Percentiles rank a stretch among this genome's conserved stretches.
These are phyloP conservation scores for Rhombomys opimus DNA, from an alignment of 2,113 vertebrate species.

Conservation along the genomic window DNA sequence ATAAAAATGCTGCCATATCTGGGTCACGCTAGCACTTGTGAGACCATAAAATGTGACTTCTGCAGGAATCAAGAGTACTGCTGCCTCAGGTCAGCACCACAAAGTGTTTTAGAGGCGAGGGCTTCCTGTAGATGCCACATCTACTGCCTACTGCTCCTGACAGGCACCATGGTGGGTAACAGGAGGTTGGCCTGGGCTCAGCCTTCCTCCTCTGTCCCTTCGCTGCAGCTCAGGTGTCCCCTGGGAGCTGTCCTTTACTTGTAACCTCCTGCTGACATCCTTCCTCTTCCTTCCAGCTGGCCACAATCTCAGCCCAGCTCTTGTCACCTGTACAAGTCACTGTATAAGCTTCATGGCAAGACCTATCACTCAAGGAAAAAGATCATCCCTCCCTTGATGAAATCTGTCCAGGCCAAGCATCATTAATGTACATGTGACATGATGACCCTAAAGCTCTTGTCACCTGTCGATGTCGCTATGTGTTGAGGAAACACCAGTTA, in stretches of 20 bases:
- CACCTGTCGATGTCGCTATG: not conserved
- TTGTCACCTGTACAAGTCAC: not conserved
- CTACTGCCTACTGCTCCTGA: not conserved
- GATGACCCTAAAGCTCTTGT: not conserved
- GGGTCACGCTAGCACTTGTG: not conserved
- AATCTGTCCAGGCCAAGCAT: slow-evolving; percentile 3
- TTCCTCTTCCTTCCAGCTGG: not conserved
- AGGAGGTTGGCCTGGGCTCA: too few relatives aligned
- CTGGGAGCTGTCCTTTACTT: not conserved
- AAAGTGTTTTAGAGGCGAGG: not conserved
- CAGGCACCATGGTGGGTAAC: not conserved
- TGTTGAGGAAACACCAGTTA: not conserved
- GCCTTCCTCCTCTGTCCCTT: not conserved
- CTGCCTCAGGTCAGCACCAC: rapidly evolving
- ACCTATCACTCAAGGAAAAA: not conserved
- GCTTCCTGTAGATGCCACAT: not conserved
- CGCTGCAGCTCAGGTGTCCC: not conserved
- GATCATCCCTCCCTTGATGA: not conserved
- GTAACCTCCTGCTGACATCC: not conserved
- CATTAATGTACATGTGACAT: not conserved
- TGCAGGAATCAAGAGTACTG: not conserved
- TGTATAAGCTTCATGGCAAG: not conserved
- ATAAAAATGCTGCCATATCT: not conserved
- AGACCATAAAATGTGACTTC: not conserved
- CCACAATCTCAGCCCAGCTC: not conserved